phyloP scores from a whole-genome alignment of 1,140 invertebrate species.

The Schlechtendalia chinensis region DNA sequence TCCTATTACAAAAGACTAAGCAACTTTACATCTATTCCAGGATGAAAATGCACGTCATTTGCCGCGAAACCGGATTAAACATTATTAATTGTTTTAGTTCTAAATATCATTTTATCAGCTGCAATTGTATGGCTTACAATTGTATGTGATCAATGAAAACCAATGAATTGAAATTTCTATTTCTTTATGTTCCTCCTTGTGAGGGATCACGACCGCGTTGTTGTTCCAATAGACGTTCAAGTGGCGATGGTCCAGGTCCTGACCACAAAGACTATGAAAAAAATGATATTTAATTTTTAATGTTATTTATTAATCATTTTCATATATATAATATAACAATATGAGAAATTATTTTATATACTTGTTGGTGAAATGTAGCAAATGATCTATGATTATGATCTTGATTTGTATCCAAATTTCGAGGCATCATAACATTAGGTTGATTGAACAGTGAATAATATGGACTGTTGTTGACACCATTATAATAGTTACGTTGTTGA shows the following conservation, averaged over 20 bases:
- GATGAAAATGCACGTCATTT: neutral
- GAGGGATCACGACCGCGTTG: slow-evolving; percentile 57
- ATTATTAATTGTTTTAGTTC: neutral
- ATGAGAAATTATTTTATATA: neutral
- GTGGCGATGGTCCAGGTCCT: slow-evolving; percentile 71
- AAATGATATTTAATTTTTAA: too few relatives aligned
- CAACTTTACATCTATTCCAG: neutral
- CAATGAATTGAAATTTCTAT: neutral
- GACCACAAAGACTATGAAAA: slow-evolving; percentile 71
- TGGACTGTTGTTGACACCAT: slow-evolving; percentile 26
- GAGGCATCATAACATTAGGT: slow-evolving; percentile 41
- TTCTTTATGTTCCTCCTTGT: slow-evolving; percentile 6
- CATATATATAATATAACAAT: neutral
- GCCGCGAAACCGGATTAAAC: neutral
- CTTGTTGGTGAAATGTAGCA: slow-evolving; percentile 34
- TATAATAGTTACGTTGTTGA: slow-evolving; percentile 43
- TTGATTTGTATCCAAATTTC: slow-evolving; percentile 37
- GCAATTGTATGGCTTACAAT: neutral
- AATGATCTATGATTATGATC: slow-evolving; percentile 32
- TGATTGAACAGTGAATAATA: slow-evolving; percentile 48
- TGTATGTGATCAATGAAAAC: neutral
- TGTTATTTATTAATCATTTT: neutral
- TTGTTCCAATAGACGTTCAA: slow-evolving; percentile 76
- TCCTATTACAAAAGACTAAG: neutral
- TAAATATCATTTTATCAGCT: neutral